Percentiles rank a stretch among this genome's conserved stretches.
Conservation (phyloP, 2,113 vertebrate genomes). For the Thermophis baileyi region DNA sequence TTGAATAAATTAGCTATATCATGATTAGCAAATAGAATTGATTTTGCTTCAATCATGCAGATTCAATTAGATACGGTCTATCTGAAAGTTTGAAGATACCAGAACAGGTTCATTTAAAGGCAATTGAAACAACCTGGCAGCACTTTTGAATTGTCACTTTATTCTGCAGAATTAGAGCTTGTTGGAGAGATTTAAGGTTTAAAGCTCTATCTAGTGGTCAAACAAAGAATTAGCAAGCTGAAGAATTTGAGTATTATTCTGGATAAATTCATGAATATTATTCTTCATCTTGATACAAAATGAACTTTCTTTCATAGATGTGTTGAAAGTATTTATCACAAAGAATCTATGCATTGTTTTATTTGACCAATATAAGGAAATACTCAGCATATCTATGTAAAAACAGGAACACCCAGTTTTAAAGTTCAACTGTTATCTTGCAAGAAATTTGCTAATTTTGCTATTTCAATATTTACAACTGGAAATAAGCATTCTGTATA, state of each 20-base stretch:
- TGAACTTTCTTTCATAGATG: background rate
- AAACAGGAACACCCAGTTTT: background rate
- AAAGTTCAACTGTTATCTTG: background rate
- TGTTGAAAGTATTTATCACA: background rate
- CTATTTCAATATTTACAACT: background rate
- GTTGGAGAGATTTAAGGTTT: background rate
- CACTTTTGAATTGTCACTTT: background rate
- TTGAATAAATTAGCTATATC: background rate
- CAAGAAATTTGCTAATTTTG: background rate
- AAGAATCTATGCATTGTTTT: background rate
- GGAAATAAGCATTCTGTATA: background rate
- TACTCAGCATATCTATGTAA: background rate
- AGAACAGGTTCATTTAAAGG: background rate
- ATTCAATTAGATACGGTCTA: background rate
- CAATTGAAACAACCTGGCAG: background rate
- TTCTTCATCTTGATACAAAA: background rate
- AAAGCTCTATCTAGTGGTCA: conserved; percentile 32
- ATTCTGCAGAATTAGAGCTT: background rate
- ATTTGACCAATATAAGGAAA: background rate
- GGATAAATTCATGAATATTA: background rate
- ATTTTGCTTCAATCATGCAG: background rate
- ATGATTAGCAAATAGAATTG: background rate
- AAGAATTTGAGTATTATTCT: background rate
- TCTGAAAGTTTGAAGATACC: background rate
- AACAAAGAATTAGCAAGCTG: background rate